These are phyloP conservation scores for Antennarius striatus DNA, from an alignment of 2,113 vertebrate species.

Conservation along the genomic window DNA sequence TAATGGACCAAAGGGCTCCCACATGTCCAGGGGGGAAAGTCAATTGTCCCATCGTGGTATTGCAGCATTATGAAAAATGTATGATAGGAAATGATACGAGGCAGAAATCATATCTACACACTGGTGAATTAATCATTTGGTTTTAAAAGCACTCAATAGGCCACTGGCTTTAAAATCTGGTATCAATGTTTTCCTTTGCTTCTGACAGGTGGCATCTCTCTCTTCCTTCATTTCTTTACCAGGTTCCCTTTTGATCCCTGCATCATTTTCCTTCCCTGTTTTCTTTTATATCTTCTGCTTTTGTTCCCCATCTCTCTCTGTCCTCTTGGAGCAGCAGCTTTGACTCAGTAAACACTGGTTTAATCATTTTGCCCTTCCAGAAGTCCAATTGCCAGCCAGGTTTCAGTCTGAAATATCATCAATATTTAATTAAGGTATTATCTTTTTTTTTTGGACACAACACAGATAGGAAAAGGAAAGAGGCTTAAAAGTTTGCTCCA, in stretches of 20 bases:
- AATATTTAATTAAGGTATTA: slow-evolving; percentile 76
- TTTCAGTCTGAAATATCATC: slow-evolving; percentile 68
- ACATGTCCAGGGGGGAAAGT: slow-evolving; percentile 54
- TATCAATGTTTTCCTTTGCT: slow-evolving; percentile 12
- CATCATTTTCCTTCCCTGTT: neutral
- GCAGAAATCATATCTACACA: slow-evolving; percentile 60
- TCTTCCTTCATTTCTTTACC: neutral
- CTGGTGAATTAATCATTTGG: slow-evolving; percentile 75
- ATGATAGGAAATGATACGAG: slow-evolving; percentile 77
- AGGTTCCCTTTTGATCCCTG: neutral
- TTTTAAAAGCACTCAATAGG: slow-evolving; percentile 57
- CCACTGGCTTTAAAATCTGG: slow-evolving; percentile 12
- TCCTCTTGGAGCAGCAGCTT: slow-evolving; percentile 5
- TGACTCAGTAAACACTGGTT: slow-evolving; percentile 40
- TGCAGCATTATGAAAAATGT: slow-evolving; percentile 79
- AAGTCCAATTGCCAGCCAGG: slow-evolving; percentile 42
- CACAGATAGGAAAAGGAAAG: slow-evolving; percentile 59
- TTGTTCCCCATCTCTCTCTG: slow-evolving; percentile 11
- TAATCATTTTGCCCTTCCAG: slow-evolving; percentile 43
- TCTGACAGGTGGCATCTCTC: neutral
- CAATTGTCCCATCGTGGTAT: slow-evolving; percentile 55
- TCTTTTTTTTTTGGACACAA: slow-evolving; percentile 69
- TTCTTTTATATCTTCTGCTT: neutral
- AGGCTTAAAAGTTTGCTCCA: slow-evolving; percentile 59
- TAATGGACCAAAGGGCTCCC: slow-evolving; percentile 76